Evolutionary conservation across 2,888 invertebrate genomes (phyloP), one percentile per base, ranked within the genome.

Genomic region (Zaprionus lineosus): DNA sequence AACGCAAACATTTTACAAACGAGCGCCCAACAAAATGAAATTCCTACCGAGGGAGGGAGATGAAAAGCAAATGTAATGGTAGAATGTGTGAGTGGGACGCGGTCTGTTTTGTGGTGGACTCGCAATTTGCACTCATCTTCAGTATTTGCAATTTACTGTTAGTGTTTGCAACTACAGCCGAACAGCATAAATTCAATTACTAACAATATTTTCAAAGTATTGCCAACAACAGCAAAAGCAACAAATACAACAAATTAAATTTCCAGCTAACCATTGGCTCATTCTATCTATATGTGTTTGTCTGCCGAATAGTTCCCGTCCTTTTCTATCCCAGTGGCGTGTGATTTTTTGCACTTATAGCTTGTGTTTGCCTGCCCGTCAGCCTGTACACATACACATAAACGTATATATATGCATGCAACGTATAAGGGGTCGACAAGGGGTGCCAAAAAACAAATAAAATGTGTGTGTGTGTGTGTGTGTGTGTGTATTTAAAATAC

Each of bases 131-230:
- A 59, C 64, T 69, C 69, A 69, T 69, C 59, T 64, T 56, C 59
- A 43, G 43, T 46, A 57, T 57, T 53, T 46, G 44, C 44, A 50
- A 51, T 51, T 40, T 61, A 28, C 39, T 39, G 50, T 61, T 57
- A 33, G 52, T 33, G 18, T 34, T n/a, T 55, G 29, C 58, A 36
- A 26, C 47, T 33, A 28, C 29, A 43, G 18, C 33, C 55, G 53
- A 62, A 65, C 36, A 65, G 60, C 72, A 81, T 74, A 74, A 77
- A 77, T 77, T 77, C 77, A 77, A 81, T 77, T 81, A 74, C 68
- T 48, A 56, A 36, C 77, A 77, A 74, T 68, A 77, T 76, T 71
- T 76, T 47, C 59, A 61, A 70, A 67, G 55, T 44, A 63, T 53
- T 51, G 51, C 50, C 57, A 56, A 58, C 53, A 63, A 51, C 50